Evolutionary conservation across 2,888 invertebrate species (phyloP), one percentile per base, ranked within the genome.

Genomic region (Synergus gifuensis): DNA sequence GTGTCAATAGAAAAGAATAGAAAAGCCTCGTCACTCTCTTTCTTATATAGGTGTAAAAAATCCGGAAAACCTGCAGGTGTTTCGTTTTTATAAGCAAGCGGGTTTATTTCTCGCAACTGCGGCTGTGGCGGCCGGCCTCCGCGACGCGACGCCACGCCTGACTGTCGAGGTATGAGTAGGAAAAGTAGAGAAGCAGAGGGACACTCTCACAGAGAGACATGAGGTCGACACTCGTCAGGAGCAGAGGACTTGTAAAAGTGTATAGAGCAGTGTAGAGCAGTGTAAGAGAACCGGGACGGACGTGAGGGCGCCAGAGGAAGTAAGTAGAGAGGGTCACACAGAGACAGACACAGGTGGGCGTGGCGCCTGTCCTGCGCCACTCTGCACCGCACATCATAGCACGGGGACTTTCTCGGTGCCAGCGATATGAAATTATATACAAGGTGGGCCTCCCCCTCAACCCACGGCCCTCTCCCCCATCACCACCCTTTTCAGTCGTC

Each of bases 281-380:
- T 42, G 81, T 67, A 58, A 77, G 79, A 79, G 80, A 79, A 79
- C 79, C 81, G 82, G 79, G 81, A 79, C 82, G 81, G 78, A 81
- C 81, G 83, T 82, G 84, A 81, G 81, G 82, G 83, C 83, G 84
- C 84, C 83, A 81, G 83, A 81, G 81, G 86, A 84, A 85, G 83
- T 79, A 83, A 84, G 83, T 66, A 81, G 81, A 84, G 82, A 80
- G 80, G 82, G 85, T 84, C 86, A 85, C 83, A 83, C 85, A 87
- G 88, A 86, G 86, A 86, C 84, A 81, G 81, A 88, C 87, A 87
- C 90, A 88, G 89, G 90, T 90, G 90, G 90, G 90, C 89, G 90
- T 90, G 90, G 89, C 89, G 90, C 88, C 87, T 88, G 86, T 88
- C 86, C 87, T 88, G 87, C 87, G 88, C 87, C 85, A 82, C 83